Evolutionary conservation across 2,797 vertebrate genomes (phyloP).

Genomic region (Scarus forsteni): DNA sequence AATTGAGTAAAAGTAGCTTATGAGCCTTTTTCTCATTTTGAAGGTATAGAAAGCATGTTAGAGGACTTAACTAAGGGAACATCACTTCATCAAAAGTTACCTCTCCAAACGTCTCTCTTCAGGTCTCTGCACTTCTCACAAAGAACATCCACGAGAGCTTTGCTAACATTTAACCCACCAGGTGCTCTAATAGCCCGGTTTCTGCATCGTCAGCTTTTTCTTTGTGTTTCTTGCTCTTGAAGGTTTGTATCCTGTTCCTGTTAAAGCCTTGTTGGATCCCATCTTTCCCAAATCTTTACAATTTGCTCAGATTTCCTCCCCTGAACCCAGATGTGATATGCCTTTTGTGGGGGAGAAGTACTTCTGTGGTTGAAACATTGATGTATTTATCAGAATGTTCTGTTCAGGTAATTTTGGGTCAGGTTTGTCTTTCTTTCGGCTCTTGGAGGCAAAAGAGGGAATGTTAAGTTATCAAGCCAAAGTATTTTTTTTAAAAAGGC

Average conservation of each 20-base stretch:
- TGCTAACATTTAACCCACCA: constrained; percentile 46
- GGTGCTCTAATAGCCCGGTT: constrained; percentile 35
- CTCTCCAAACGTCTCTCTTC: constrained; percentile 19
- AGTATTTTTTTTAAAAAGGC: not conserved
- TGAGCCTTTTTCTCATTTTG: too few relatives aligned
- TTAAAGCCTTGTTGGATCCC: constrained; percentile 34
- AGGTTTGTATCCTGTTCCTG: constrained; percentile 29
- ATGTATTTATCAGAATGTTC: not conserved
- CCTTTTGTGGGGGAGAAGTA: constrained; percentile 2
- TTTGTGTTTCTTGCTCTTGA: constrained; percentile 6
- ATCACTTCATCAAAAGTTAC: not conserved
- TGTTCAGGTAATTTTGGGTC: not conserved
- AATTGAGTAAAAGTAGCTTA: too few relatives aligned
- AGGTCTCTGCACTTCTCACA: constrained; percentile 28
- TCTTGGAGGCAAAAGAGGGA: not conserved
- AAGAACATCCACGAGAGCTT: constrained; percentile 15
- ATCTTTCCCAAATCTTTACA: constrained; percentile 50
- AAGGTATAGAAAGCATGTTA: too few relatives aligned
- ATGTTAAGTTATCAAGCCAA: not conserved
- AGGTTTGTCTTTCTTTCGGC: constrained; percentile 3
- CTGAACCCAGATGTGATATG: constrained; percentile 3
- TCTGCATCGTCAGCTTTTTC: constrained; percentile 4
- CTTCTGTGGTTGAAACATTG: not conserved
- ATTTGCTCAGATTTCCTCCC: constrained; percentile 1
- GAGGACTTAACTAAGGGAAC: not conserved